A percentile compares a stretch with the other conserved stretches of the same genome.
phyloP scores from a whole-genome alignment of 2,888 invertebrate species.

The Syrphus vitripennis region DNA sequence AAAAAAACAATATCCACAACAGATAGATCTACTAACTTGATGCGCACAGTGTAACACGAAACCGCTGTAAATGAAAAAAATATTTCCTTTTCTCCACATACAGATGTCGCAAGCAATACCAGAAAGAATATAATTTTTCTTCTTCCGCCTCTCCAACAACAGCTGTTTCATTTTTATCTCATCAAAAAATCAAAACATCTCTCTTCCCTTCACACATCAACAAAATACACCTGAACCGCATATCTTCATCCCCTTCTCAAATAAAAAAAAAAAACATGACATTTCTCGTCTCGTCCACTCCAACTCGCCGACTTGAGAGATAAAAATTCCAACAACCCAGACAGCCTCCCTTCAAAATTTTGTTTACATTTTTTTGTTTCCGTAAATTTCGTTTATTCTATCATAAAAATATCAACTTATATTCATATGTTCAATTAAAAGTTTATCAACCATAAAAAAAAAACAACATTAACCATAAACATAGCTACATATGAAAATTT shows the following conservation, averaged over 20 bases:
- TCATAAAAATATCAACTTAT: no score
- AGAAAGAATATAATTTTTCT: neutral
- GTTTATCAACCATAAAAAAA: constrained; percentile 18
- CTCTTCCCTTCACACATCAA: constrained; percentile 20
- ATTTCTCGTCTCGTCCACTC: constrained; percentile 26
- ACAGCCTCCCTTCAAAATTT: constrained; percentile 53
- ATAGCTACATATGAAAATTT: neutral
- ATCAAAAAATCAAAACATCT: constrained; percentile 8
- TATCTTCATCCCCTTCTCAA: neutral
- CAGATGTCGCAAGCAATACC: constrained; percentile 25
- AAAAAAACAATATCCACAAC: no score
- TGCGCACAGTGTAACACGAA: neutral
- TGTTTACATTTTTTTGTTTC: constrained; percentile 65
- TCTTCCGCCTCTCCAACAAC: neutral
- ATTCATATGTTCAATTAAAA: neutral
- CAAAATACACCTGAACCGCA: constrained; percentile 26
- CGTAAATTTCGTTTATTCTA: neutral
- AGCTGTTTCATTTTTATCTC: constrained; percentile 36
- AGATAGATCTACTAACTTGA: neutral
- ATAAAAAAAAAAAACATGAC: constrained; percentile 30
- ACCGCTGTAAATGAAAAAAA: neutral
- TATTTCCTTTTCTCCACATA: neutral
- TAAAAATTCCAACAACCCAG: constrained; percentile 21
- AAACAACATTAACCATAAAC: neutral
- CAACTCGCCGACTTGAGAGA: neutral